A percentile compares a stretch with the other conserved stretches of the same genome.
phyloP scores from a whole-genome alignment of 2,888 invertebrate species.

The Mactromeris polynyma region DNA sequence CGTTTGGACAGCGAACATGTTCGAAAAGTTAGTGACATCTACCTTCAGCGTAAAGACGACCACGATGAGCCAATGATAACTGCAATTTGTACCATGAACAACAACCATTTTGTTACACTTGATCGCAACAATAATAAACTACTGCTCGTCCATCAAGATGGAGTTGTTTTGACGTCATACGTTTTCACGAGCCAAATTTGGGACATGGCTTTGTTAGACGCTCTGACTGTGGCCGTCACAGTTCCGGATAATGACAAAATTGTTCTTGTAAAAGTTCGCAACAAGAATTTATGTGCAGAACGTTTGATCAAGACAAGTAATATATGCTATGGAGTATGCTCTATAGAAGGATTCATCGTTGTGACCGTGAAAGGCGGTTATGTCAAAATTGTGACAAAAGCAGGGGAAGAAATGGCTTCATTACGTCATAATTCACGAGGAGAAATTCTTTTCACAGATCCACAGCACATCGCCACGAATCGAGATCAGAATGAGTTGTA shows the following conservation, averaged over 20 bases:
- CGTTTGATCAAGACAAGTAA: constrained; percentile 63
- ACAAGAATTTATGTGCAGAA: constrained; percentile 61
- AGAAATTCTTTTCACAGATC: constrained; percentile 61
- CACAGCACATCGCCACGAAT: constrained; percentile 65
- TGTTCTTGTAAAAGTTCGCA: constrained; percentile 61
- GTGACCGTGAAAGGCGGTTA: constrained; percentile 68
- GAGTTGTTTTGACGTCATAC: constrained; percentile 59
- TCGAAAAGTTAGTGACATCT: constrained; percentile 61
- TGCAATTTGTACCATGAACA: constrained; percentile 53
- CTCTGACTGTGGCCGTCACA: constrained; percentile 59
- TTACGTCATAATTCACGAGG: constrained; percentile 61
- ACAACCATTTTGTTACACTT: constrained; percentile 60
- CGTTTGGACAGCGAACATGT: constrained; percentile 37
- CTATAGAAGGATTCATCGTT: constrained; percentile 62
- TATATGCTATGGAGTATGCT: constrained; percentile 63
- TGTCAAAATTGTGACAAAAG: constrained; percentile 65
- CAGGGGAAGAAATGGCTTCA: constrained; percentile 65
- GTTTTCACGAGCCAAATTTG: constrained; percentile 68
- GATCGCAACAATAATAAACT: constrained; percentile 67
- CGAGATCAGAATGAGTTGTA: constrained; percentile 63
- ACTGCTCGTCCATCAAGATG: constrained; percentile 60
- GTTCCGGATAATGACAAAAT: constrained; percentile 69
- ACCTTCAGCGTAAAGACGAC: constrained; percentile 61
- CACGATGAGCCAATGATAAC: constrained; percentile 67
- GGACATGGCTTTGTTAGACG: constrained; percentile 65